phyloP scores from a whole-genome alignment of 2,113 vertebrate species.

The Epinephelus moara region DNA sequence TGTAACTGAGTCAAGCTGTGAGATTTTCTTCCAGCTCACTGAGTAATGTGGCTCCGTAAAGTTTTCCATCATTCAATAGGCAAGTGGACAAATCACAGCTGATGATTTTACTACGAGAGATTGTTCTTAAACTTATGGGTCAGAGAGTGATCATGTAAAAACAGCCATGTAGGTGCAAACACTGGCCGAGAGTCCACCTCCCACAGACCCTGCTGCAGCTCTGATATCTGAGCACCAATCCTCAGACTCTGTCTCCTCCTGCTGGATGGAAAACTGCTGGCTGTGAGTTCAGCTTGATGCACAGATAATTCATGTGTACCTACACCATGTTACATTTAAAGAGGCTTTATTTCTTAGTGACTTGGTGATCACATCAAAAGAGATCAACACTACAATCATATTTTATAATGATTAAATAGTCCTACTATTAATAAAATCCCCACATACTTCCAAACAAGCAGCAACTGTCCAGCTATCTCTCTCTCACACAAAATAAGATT shows the following conservation, averaged over 20 bases:
- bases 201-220: constrained; percentile 21
- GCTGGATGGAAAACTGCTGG: constrained; percentile 55
- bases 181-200: not conserved
- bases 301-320: not conserved
- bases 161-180: constrained; percentile 15
- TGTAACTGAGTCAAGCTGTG: constrained; percentile 20
- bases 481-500: constrained; percentile 25
- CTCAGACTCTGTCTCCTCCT: constrained; percentile 78
- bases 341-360: not conserved
- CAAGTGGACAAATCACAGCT: not conserved
- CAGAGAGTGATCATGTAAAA: constrained; percentile 20
- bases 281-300: not conserved
- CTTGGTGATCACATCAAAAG: not conserved
- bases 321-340: not conserved
- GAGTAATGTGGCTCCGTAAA: not conserved
- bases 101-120: constrained; percentile 1
- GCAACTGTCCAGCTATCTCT: not conserved
- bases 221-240: constrained; percentile 3
- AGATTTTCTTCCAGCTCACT: constrained; percentile 21
- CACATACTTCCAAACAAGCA: constrained; percentile 12
- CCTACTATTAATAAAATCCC: not conserved
- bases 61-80: constrained; percentile 8
- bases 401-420: not conserved
- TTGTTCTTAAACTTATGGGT: not conserved
- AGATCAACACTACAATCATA: not conserved